These are phyloP conservation scores for Lepidocyrtinus sp. DNA, from an alignment of 2,888 invertebrate genomes.

Conservation along the genomic window DNA sequence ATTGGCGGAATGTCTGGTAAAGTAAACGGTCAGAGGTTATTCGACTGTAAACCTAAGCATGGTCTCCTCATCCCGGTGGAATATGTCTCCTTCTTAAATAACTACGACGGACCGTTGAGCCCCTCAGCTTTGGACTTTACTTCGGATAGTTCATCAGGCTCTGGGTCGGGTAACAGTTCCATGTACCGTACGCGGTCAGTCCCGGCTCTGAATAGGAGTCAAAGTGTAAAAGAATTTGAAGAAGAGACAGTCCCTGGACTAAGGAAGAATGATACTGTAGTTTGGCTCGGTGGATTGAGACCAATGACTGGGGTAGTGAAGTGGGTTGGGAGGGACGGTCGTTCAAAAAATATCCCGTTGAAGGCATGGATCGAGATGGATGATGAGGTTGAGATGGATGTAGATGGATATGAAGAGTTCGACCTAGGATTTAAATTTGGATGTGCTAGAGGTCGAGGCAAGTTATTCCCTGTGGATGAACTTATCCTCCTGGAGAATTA, in stretches of 20 bases:
- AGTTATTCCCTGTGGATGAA: conserved; percentile 57
- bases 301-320: conserved; percentile 62
- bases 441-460: conserved; percentile 59
- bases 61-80: conserved; percentile 62
- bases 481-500: conserved; percentile 61
- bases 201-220: conserved; percentile 37
- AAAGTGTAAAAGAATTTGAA: conserved; percentile 50
- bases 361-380: conserved; percentile 66
- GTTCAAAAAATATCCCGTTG: conserved; percentile 31
- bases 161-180: too few relatives aligned
- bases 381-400: conserved; percentile 58
- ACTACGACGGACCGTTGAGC: conserved; percentile 4
- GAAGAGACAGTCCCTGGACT: conserved; percentile 45
- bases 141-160: conserved; percentile 25
- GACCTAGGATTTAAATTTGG: conserved; percentile 59
- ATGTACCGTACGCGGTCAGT: conserved; percentile 51
- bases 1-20: conserved; percentile 64
- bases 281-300: conserved; percentile 59
- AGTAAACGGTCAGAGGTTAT: conserved; percentile 58
- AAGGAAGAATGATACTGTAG: conserved; percentile 60
- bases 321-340: conserved; percentile 59
- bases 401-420: conserved; percentile 53
- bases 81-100: conserved; percentile 49
- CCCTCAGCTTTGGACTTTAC: not conserved
- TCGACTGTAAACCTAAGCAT: conserved; percentile 59